A percentile compares a stretch with the other conserved stretches of the same genome.
Evolutionary conservation across 2,888 invertebrate genomes (phyloP).

Genomic region (Notodonta ziczac): DNA sequence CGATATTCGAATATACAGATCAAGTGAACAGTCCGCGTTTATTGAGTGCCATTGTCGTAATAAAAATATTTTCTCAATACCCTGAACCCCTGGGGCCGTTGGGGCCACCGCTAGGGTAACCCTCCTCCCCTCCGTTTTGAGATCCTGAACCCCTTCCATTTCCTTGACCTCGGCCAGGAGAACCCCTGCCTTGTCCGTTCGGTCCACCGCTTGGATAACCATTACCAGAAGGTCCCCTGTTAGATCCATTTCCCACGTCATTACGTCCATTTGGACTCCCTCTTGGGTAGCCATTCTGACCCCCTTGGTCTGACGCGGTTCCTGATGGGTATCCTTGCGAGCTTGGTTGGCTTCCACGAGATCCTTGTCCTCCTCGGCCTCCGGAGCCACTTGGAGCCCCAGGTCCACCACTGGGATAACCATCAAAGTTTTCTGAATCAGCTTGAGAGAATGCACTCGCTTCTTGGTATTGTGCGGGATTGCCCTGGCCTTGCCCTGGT

Average conservation of each 20-base stretch:
- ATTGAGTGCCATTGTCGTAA: slow-evolving; percentile 1
- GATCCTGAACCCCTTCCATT: slow-evolving; percentile 43
- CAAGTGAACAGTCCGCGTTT: not conserved
- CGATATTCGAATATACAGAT: not conserved
- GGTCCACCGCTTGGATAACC: slow-evolving; percentile 49
- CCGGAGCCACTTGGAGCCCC: slow-evolving; percentile 31
- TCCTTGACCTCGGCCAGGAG: slow-evolving; percentile 32
- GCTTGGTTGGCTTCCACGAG: slow-evolving; percentile 4
- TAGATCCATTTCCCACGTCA: not conserved
- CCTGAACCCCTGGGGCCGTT: slow-evolving; percentile 74
- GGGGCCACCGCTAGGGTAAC: slow-evolving; percentile 74
- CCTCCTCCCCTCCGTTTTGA: slow-evolving; percentile 48
- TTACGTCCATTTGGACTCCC: slow-evolving; percentile 5
- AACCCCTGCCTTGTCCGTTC: slow-evolving; percentile 42
- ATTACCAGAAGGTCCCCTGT: slow-evolving; percentile 21
- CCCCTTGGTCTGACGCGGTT: slow-evolving; percentile 20
- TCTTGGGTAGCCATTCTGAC: slow-evolving; percentile 30
- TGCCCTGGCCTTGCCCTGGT: slow-evolving; percentile 33
- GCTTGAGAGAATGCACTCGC: slow-evolving; percentile 37
- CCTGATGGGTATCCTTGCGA: slow-evolving; percentile 17
- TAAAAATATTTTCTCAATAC: slow-evolving; percentile 47
- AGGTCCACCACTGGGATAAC: slow-evolving; percentile 51
- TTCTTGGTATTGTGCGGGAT: slow-evolving; percentile 40
- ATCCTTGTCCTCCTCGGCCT: slow-evolving; percentile 10
- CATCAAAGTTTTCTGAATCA: slow-evolving; percentile 33